Evolutionary conservation across 2,888 invertebrate genomes (phyloP), one percentile per base, ranked within the genome.

Genomic region (Mylabris sibirica): DNA sequence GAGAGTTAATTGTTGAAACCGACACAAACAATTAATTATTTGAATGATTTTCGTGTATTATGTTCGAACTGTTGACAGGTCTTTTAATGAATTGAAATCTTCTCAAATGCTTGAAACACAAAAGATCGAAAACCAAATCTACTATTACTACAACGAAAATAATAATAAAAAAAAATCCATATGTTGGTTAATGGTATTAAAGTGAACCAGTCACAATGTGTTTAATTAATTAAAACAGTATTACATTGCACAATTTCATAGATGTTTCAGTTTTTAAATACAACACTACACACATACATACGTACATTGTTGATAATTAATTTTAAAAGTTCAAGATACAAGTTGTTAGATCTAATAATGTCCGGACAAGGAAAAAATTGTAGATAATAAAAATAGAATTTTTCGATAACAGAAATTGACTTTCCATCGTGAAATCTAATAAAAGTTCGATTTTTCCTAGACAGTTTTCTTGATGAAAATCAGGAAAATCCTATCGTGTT

Each of bases 211-310:
- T 44, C 63, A 66, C 60, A 63, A 66, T 60, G 65, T 65, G 62
- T 65, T 69, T 63, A 69, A 69, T 69, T 69, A 69, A 69, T 69
- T 66, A 69, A 66, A 66, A 41, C 64, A 22, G 64, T 69, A 69
- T 69, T 66, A 69, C 69, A 14, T 64, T 66, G 66, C 66, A 66
- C 66, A 69, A 69, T 69, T 68, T 59, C 66, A 65, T 68, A 60
- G 63, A 65, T 63, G 65, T 69, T 63, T 17, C 8, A 17, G 17
- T 44, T 6, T 44, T 6, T 44, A 44, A 44, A 44, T 41, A 44
- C 12, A 38, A 3, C 12, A 14, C 6, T 6, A 34, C 6, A 5
- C 34, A 26, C 26, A 26, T 5, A 26, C 35, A 35, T 35, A 41
- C 4, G 35, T 41, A 14, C 4, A 41, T 41, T 44, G 44, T 65